Evolutionary conservation across 1,140 invertebrate species (phyloP).

Genomic region (Pteromalus puparum): DNA sequence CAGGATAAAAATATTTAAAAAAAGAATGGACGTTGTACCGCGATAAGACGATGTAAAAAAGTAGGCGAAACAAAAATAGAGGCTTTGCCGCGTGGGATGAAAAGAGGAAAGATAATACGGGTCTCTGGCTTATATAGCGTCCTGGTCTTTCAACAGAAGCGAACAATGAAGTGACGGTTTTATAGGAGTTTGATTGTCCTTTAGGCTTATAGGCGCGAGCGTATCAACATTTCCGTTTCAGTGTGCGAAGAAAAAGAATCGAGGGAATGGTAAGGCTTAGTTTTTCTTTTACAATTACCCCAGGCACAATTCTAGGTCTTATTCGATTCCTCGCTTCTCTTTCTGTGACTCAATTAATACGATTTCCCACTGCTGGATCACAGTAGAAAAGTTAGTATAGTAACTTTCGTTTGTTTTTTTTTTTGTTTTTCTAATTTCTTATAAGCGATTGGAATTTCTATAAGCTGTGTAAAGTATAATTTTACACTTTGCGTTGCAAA

Average conservation of each 20-base stretch:
- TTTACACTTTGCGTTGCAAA: no score
- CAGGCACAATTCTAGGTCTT: neutral
- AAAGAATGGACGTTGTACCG: no score
- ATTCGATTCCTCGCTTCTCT: neutral
- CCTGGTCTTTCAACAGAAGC: neutral
- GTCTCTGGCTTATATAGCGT: no score
- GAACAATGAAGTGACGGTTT: slow-evolving; percentile 19
- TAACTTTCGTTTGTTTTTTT: no score
- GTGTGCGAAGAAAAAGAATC: neutral
- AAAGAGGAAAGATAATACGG: neutral
- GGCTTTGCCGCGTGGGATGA: neutral
- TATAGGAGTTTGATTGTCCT: slow-evolving; percentile 23
- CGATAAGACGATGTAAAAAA: neutral
- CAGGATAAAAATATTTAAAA: no score
- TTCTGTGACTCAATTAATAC: neutral
- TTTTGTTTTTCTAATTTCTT: no score
- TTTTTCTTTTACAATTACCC: neutral
- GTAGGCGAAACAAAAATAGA: neutral
- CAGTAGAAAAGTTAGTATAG: neutral
- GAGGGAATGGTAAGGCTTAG: neutral
- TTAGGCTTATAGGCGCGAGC: neutral
- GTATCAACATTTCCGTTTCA: slow-evolving; percentile 3
- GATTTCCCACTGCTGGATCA: neutral
- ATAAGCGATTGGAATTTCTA: no score
- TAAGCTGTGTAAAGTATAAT: no score